Conservation (phyloP, 1,140 invertebrate species). For the Bombus consobrinus region DNA sequence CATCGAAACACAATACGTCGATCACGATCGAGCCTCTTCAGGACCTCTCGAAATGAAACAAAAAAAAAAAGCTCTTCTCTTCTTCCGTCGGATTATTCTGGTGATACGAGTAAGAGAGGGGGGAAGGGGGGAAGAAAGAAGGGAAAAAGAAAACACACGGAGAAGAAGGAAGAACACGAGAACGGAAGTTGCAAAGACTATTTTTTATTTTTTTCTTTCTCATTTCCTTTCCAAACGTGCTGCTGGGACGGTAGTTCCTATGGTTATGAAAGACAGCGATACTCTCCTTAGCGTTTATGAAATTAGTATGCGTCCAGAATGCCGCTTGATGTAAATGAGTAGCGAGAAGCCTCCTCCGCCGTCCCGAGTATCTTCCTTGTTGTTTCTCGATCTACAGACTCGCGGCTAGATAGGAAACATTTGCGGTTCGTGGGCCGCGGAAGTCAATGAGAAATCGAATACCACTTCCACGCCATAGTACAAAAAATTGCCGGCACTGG, state of each 20-base stretch:
- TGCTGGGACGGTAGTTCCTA: conserved; percentile 64
- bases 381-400: conserved; percentile 50
- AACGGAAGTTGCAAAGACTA: conserved; percentile 33
- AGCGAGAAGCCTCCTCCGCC: conserved; percentile 49
- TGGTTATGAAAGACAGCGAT: conserved; percentile 58
- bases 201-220: conserved; percentile 14
- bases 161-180: not conserved
- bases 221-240: conserved; percentile 20
- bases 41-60: not conserved
- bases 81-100: conserved; percentile 34
- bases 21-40: conserved; percentile 23
- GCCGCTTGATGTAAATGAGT: conserved; percentile 51
- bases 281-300: conserved; percentile 43
- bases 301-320: conserved; percentile 51
- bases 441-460: conserved; percentile 49
- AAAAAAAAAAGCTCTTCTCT: not conserved
- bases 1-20: not conserved
- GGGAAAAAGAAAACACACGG: not conserved
- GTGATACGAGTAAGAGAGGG: not conserved
- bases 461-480: conserved; percentile 62
- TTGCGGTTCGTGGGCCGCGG: conserved; percentile 36
- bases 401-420: conserved; percentile 38
- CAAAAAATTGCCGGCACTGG: conserved; percentile 60
- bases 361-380: conserved; percentile 51
- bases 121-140: not conserved